Base-by-base conservation (phyloP, 53 echinoderm and acorn worm species). In the Echinarachnius parma region DNA sequence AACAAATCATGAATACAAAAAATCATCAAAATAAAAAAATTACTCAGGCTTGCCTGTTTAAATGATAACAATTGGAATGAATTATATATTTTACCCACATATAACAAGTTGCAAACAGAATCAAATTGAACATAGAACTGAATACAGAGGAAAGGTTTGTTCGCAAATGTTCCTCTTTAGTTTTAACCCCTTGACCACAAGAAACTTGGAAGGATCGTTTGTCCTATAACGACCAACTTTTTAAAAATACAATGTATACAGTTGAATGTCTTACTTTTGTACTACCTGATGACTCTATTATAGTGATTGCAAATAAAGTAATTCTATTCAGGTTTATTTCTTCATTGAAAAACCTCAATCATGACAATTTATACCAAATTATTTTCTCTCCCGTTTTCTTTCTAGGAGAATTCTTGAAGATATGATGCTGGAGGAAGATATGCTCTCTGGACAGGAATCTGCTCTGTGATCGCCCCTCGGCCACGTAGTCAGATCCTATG, bases 361-460 rank as follows among this genome's bases (percentile, higher is more conserved):
- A 1, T 31, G 16, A 32, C 31, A 32, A 2, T 3, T 0, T 9
- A 30, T 13, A 28, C 3, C 4, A 15, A 28, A 0, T 56, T 28
- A 15, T 28, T 2, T 53, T 22, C 26, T 53, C 23, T 0, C 8
- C 4, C 30, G 27, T 42, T 24, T 20, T 25, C 0, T 25, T 34
- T 34, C 47, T 48, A 66, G 66, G 66, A 66, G 47, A 66, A 46
- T 46, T 1, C 21, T 66, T 18, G 66, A 66, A 28, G 66, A 66
- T 19, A 66, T 48, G 5, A 47, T 48, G 66, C 28, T 66, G n/a
- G 66, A 66, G 48, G 66, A 66, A 31, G 66, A 66, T n/a, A 47
- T 66, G 66, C 5, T 66, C 8, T 66, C 48, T 26, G 31, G 48
- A 18, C 66, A 45, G 21, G 21, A 28, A 13, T 48, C 48, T 23